phyloP scores from a whole-genome alignment of 2,797 vertebrate genomes.

The Notamacropus eugenii region DNA sequence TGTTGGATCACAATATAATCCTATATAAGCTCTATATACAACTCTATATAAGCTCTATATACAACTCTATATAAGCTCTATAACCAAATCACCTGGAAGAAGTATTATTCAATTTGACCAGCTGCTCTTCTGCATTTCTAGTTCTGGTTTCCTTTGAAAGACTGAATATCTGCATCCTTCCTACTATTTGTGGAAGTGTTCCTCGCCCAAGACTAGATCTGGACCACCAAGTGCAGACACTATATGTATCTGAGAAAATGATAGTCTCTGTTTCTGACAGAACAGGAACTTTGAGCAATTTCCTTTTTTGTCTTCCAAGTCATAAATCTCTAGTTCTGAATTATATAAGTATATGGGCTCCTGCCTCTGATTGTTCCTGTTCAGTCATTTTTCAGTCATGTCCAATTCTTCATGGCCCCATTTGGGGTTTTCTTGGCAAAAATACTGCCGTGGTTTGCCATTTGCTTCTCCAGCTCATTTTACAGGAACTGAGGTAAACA shows the following conservation, averaged over 20 bases:
- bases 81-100: not conserved
- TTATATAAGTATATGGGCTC: too few species aligned
- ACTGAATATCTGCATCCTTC: not conserved
- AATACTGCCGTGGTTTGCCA: not conserved
- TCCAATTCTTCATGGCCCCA: not conserved
- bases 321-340: not conserved
- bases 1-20: not conserved
- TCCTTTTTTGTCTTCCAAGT: not conserved
- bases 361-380: not conserved
- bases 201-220: not conserved
- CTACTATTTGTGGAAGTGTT: not conserved
- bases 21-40: too few species aligned
- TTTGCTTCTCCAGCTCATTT: too few species aligned
- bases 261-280: not conserved
- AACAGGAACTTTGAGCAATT: not conserved
- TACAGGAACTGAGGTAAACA: too few species aligned
- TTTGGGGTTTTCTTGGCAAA: not conserved
- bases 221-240: not conserved
- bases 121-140: not conserved
- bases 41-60: too few species aligned
- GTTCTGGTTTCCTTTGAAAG: not conserved
- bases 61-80: too few species aligned
- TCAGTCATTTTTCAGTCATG: not conserved
- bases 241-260: not conserved
- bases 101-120: not conserved